Evolutionary conservation across 2,888 invertebrate genomes (phyloP), one percentile per base, ranked within the genome.

Genomic region (Caenorhabditis sp.): DNA sequence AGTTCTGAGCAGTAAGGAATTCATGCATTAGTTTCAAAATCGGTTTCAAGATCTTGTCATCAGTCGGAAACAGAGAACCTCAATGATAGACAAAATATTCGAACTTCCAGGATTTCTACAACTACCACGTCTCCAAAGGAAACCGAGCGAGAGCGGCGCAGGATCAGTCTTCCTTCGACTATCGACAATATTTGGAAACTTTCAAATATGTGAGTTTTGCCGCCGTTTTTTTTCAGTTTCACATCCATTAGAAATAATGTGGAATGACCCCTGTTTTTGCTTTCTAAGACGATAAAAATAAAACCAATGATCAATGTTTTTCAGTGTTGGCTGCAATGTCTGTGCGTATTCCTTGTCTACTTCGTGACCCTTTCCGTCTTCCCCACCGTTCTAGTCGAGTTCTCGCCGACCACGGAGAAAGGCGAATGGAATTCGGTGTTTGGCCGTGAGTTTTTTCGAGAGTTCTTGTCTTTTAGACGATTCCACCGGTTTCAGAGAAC

Each of bases 341-440:
- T 96, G 92, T 97, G 97, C 92, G 95, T 98, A 24, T 98, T 96
- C 93, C 94, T 97, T 82, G 94, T 95, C 1, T 98, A 98, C 94
- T 97, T 97, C 92, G 95, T 98, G 0, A 95, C 97, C 0, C 94
- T 99, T 0, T 92, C 96, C 0, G 94, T 97, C 12, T 99, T 97
- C 93, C 98, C 98, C 0, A 94, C 96, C 0, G 95, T 98, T 35
- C 95, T 88, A 19, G 85, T 81, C 14, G 83, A 97, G 96, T 94
- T 95, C 96, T 95, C 68, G 22, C 82, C 77, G 2, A 70, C 41
- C 16, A 41, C 22, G 0, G 41, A 69, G 2, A 7, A 75, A n/a
- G 76, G 64, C 24, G 41, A 54, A 10, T 81, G 75, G 79, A 69
- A 63, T 58, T 85, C 83, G 2, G 74, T 86, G 14, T 47, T 85